These are phyloP conservation scores for Pseudococcus jackbeardsleyi DNA, from an alignment of 2,888 invertebrate species.

Conservation along the genomic window DNA sequence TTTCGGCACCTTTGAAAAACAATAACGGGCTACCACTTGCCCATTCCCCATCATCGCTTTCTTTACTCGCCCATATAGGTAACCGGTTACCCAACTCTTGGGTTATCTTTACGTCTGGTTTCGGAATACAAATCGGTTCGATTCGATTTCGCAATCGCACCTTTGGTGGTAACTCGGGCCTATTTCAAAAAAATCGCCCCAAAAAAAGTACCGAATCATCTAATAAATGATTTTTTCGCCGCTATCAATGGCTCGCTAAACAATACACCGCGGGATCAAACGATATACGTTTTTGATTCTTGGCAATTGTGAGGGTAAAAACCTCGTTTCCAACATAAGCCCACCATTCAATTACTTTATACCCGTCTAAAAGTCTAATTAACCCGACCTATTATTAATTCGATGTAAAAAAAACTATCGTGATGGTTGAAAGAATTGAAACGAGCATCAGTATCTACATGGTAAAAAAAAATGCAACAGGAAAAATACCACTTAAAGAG, in stretches of 20 bases:
- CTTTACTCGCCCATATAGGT: too few relatives aligned
- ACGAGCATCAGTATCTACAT: too few relatives aligned
- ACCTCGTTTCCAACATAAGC: not conserved
- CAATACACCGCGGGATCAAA: not conserved
- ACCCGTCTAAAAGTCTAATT: not conserved
- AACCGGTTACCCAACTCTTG: not conserved
- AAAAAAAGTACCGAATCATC: slow-evolving; percentile 34
- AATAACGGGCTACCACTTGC: not conserved
- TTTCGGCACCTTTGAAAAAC: slow-evolving; percentile 52
- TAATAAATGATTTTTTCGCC: slow-evolving; percentile 26
- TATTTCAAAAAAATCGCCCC: not conserved
- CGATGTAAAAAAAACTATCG: not conserved
- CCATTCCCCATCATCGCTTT: too few relatives aligned
- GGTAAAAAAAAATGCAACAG: not conserved
- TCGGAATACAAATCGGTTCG: not conserved
- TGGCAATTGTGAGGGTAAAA: not conserved
- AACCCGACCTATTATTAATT: not conserved
- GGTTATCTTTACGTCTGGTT: slow-evolving; percentile 8
- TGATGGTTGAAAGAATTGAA: not conserved
- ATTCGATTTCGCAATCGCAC: not conserved
- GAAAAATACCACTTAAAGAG: slow-evolving; percentile 9
- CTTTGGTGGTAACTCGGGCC: not conserved
- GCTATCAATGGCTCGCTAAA: not conserved
- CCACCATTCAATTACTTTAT: not conserved
- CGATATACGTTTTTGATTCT: not conserved